Percentiles rank a stretch among this genome's conserved stretches.
Conservation (phyloP, 1,140 invertebrate genomes). For the Bombus terrestris region DNA sequence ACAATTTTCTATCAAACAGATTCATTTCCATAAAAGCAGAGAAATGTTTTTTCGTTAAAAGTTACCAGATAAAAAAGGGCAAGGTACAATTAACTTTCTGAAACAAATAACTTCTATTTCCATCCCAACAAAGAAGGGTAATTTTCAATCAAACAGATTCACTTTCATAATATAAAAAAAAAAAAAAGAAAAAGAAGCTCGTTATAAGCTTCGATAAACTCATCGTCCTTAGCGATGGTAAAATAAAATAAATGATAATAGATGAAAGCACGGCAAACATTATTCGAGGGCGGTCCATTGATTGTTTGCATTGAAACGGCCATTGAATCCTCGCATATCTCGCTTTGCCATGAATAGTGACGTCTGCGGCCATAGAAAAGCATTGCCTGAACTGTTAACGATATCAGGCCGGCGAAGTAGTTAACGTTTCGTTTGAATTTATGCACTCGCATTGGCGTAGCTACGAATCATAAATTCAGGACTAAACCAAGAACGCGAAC, state of each 20-base stretch:
- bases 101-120: background rate
- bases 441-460: background rate
- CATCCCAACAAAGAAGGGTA: background rate
- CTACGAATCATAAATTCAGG: slow-evolving; percentile 26
- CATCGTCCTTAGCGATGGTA: background rate
- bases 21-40: background rate
- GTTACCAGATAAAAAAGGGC: background rate
- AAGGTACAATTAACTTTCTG: background rate
- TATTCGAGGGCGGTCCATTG: slow-evolving; percentile 26
- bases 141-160: background rate
- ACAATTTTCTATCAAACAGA: background rate
- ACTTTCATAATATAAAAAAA: background rate
- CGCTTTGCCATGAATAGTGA: slow-evolving; percentile 29
- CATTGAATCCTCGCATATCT: slow-evolving; percentile 29
- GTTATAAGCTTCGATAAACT: slow-evolving; percentile 12
- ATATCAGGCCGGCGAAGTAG: slow-evolving; percentile 2
- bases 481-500: background rate
- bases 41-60: background rate
- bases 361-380: slow-evolving; percentile 14
- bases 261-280: background rate
- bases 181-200: background rate
- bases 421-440: slow-evolving; percentile 6
- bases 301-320: slow-evolving; percentile 21
- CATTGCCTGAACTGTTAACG: slow-evolving; percentile 13
- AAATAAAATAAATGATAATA: slow-evolving; percentile 17